A percentile compares a stretch with the other conserved stretches of the same genome.
phyloP scores from a whole-genome alignment of 2,113 vertebrate species.

The Petaurus breviceps region DNA sequence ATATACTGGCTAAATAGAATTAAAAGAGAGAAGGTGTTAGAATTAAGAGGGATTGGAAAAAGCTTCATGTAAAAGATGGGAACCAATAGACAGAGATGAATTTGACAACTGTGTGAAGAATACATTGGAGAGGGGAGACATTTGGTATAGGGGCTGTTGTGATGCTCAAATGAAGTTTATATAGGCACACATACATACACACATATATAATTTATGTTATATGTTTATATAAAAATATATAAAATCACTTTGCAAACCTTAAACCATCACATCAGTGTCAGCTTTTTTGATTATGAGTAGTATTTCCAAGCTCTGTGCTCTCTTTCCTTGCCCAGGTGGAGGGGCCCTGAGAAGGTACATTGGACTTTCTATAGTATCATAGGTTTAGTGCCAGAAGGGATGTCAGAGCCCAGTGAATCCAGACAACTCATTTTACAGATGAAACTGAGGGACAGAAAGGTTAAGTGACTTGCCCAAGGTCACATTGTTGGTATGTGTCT shows the following conservation, averaged over 20 bases:
- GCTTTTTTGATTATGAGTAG: not conserved
- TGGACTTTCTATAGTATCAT: not conserved
- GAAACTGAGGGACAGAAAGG: not conserved
- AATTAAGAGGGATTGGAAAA: not conserved
- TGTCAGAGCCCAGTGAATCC: not conserved
- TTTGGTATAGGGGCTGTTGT: not conserved
- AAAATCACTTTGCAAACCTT: not conserved
- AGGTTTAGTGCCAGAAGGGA: not conserved
- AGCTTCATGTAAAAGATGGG: not conserved
- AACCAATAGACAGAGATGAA: not conserved
- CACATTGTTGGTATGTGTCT: not conserved
- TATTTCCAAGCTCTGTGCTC: not conserved
- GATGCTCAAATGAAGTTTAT: not conserved
- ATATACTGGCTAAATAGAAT: not conserved
- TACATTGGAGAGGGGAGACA: not conserved
- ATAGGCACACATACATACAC: not conserved
- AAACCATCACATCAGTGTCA: not conserved
- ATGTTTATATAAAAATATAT: not conserved
- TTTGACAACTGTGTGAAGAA: not conserved
- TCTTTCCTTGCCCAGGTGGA: not conserved
- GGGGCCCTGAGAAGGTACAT: not conserved
- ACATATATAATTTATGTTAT: no score
- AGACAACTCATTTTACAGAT: not conserved
- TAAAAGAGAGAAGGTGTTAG: not conserved
- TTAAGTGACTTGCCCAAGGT: no score